Conservation (phyloP, 2,113 vertebrate species). For the Phaethornis superciliosus region DNA sequence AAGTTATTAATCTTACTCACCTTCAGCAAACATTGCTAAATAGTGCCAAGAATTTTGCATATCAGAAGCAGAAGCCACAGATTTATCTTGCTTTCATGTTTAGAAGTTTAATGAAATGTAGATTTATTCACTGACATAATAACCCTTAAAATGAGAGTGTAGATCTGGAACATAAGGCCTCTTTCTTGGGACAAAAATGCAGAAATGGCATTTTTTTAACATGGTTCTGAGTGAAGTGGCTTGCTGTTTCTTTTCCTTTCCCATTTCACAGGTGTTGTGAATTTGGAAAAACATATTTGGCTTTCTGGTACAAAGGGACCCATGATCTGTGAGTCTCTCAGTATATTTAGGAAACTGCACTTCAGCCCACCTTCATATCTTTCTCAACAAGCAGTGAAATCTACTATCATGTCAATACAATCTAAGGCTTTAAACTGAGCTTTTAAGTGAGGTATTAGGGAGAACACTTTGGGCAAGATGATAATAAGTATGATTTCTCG, state of each 20-base stretch:
- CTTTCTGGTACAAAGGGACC: background rate
- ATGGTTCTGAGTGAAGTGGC: background rate
- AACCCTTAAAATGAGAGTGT: background rate
- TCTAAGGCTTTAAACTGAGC: background rate
- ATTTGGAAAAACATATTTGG: background rate
- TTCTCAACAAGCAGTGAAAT: background rate
- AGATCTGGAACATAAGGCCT: background rate
- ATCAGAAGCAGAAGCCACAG: background rate
- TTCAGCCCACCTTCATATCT: background rate
- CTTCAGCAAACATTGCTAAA: background rate
- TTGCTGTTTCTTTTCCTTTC: background rate
- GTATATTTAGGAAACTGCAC: background rate
- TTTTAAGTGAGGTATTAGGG: background rate
- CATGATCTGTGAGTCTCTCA: background rate
- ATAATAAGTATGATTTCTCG: background rate
- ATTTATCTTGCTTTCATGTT: background rate
- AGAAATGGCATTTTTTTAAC: background rate
- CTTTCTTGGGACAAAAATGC: background rate
- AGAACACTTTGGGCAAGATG: background rate
- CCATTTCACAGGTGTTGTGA: background rate
- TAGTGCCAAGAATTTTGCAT: background rate
- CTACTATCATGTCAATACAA: background rate
- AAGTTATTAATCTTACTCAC: background rate
- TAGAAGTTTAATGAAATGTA: background rate
- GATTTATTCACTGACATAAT: background rate